Percentiles rank a stretch among this genome's conserved stretches.
Evolutionary conservation across 2,113 vertebrate species (phyloP).

Genomic region (Neolamprologus toae): DNA sequence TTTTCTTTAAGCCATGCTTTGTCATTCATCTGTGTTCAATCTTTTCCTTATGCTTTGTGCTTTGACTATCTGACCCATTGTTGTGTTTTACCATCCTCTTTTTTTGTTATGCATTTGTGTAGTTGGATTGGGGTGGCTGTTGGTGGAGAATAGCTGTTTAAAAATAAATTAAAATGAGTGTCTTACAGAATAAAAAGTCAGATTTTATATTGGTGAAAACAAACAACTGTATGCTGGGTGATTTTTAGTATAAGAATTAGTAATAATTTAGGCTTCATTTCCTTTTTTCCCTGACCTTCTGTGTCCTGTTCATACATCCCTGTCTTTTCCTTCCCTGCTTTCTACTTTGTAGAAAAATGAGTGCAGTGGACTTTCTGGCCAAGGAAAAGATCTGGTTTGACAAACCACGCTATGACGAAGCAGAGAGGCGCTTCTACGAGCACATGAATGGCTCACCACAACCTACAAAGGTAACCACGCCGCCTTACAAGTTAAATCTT

Average conservation of each 20-base stretch:
- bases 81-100: neutral
- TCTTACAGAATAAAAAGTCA: neutral
- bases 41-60: neutral
- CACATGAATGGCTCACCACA: constrained; percentile 65
- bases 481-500: neutral
- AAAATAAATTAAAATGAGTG: neutral
- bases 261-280: neutral
- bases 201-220: neutral
- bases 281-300: neutral
- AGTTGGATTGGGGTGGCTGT: neutral
- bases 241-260: neutral
- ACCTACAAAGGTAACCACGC: constrained; percentile 34
- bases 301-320: neutral
- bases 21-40: neutral
- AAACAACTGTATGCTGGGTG: neutral
- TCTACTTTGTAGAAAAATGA: constrained; percentile 78
- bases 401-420: constrained; percentile 87
- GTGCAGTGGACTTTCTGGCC: constrained; percentile 67
- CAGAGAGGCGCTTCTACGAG: constrained; percentile 84
- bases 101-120: neutral
- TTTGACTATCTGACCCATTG: neutral
- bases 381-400: constrained; percentile 96
- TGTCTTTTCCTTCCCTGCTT: neutral
- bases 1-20: neutral
- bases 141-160: neutral